Percentiles rank a stretch among this genome's conserved stretches.
Conservation (phyloP, 2,113 vertebrate species). For the Vimba vimba region DNA sequence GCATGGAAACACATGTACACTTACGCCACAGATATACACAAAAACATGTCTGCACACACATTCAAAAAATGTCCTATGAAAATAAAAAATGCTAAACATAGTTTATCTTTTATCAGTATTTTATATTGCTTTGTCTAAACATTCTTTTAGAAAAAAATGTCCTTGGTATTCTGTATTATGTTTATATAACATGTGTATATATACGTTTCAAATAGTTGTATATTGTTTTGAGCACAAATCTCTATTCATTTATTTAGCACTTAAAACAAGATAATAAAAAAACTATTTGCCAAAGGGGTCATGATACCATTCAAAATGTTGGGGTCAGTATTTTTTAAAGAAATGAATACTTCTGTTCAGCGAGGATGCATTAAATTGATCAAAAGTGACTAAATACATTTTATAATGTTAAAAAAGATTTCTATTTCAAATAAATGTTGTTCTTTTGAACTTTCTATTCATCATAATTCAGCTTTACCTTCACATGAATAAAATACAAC, state of each 20-base stretch:
- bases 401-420: too few relatives aligned
- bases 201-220: neutral
- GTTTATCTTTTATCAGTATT: neutral
- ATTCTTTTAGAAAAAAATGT: neutral
- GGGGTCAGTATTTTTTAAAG: too few relatives aligned
- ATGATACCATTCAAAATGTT: too few relatives aligned
- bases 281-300: too few relatives aligned
- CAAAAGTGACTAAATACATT: too few relatives aligned
- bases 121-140: neutral
- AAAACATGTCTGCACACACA: slow-evolving; percentile 28
- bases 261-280: neutral
- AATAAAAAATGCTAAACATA: neutral
- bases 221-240: neutral
- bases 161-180: neutral
- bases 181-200: neutral
- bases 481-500: too few relatives aligned
- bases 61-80: neutral
- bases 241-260: neutral
- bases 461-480: too few relatives aligned
- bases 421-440: too few relatives aligned
- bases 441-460: too few relatives aligned
- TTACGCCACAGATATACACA: neutral
- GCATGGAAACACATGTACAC: neutral
- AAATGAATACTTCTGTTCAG: too few relatives aligned
- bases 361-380: too few relatives aligned